A percentile compares a stretch with the other conserved stretches of the same genome.
These are phyloP conservation scores for Sphaeridia pumilis DNA, from an alignment of 2,888 invertebrate species.

Conservation along the genomic window DNA sequence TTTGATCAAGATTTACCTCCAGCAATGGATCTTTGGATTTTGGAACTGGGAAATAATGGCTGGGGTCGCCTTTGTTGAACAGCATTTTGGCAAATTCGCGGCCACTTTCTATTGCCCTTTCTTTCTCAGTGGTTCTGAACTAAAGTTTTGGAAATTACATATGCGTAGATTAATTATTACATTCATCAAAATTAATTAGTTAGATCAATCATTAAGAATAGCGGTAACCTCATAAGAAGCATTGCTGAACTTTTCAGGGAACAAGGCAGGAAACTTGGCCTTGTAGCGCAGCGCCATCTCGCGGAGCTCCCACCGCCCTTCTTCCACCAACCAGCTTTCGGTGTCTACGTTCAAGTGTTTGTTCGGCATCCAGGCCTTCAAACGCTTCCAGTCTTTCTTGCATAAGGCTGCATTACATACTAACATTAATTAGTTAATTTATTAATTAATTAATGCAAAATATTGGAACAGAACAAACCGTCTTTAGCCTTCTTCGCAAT, in stretches of 20 bases:
- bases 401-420: too few relatives aligned
- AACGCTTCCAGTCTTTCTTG: background rate
- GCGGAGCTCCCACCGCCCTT: constrained; percentile 19
- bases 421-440: too few relatives aligned
- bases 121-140: constrained; percentile 8
- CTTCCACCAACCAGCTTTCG: constrained; percentile 17
- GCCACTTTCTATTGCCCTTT: constrained; percentile 10
- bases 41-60: constrained; percentile 54
- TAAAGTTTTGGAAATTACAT: background rate
- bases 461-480: too few relatives aligned
- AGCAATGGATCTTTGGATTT: constrained; percentile 52
- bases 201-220: background rate
- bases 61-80: constrained; percentile 35
- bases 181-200: background rate
- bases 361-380: constrained; percentile 16
- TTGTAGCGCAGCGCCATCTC: constrained; percentile 17
- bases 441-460: too few relatives aligned
- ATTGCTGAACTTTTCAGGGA: constrained; percentile 16
- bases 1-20: constrained; percentile 46
- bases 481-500: too few relatives aligned
- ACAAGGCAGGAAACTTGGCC: constrained; percentile 19
- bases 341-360: constrained; percentile 10
- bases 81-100: constrained; percentile 6
- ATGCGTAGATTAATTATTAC: background rate
- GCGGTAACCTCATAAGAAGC: constrained; percentile 13